Conservation (phyloP, 2,113 vertebrate species). For the Hemicordylus capensis region DNA sequence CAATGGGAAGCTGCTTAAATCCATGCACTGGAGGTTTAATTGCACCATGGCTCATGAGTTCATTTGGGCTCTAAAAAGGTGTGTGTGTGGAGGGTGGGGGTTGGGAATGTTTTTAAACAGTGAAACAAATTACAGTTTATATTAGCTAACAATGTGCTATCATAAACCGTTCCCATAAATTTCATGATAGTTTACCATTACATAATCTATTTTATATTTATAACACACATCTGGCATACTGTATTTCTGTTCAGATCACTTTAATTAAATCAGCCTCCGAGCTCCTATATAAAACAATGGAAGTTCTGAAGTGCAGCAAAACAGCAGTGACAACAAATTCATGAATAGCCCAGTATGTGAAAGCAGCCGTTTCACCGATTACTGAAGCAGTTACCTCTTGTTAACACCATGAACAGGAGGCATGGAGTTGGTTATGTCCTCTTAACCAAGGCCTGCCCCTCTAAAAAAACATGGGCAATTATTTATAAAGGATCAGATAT, state of each 20-base stretch:
- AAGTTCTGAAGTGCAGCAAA: conserved; percentile 59
- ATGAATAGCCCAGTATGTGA: conserved; percentile 57
- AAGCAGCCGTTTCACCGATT: conserved; percentile 48
- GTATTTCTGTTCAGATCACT: conserved; percentile 75
- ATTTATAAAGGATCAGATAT: background rate
- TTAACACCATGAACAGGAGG: conserved; percentile 46
- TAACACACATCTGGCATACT: conserved; percentile 77
- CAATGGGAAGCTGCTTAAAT: background rate
- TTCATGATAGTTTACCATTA: conserved; percentile 78
- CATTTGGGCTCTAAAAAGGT: conserved; percentile 70
- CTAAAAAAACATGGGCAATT: background rate
- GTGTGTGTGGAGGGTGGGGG: conserved; percentile 1
- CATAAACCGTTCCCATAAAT: conserved; percentile 72
- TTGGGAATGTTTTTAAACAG: conserved; percentile 64
- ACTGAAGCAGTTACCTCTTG: conserved; percentile 45
- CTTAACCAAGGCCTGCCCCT: background rate
- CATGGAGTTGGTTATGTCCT: conserved; percentile 28
- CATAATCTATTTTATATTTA: conserved; percentile 77
- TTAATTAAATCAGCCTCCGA: conserved; percentile 81
- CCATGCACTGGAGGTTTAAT: background rate
- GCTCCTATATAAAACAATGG: conserved; percentile 73
- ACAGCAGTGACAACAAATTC: conserved; percentile 40
- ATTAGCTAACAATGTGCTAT: conserved; percentile 77
- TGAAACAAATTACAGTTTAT: conserved; percentile 79
- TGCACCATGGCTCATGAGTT: conserved; percentile 41